These are phyloP conservation scores for Eupithecia abbreviata DNA, from an alignment of 2,888 invertebrate species.

Conservation along the genomic window DNA sequence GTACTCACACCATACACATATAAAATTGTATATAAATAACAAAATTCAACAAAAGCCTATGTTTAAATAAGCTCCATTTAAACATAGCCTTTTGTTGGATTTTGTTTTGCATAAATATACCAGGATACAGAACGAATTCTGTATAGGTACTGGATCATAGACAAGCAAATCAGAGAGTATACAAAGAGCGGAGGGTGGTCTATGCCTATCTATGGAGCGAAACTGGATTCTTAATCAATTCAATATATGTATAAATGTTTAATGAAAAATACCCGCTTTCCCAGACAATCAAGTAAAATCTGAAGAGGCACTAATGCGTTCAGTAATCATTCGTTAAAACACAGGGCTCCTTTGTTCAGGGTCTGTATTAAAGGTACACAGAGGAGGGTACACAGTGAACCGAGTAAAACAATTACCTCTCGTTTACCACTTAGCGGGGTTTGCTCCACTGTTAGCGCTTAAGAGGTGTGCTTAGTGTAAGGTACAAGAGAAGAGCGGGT, in stretches of 20 bases:
- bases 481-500: constrained; percentile 16
- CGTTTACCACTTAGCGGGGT: constrained; percentile 66
- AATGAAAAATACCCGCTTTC: constrained; percentile 9
- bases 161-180: no score
- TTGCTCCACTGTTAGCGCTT: constrained; percentile 64
- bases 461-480: constrained; percentile 26
- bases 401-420: constrained; percentile 72
- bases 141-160: neutral
- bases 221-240: neutral
- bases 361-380: constrained; percentile 21
- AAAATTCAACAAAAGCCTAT: no score
- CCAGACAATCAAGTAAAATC: constrained; percentile 30
- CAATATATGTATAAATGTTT: no score
- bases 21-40: no score
- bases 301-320: constrained; percentile 50
- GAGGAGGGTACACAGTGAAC: constrained; percentile 29
- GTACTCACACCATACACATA: no score
- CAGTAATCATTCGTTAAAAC: constrained; percentile 55
- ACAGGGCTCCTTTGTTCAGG: constrained; percentile 52
- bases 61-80: no score
- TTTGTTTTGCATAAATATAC: no score
- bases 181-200: neutral
- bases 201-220: neutral
- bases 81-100: no score
- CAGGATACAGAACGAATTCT: no score